Percentiles rank a stretch among this genome's conserved stretches.
Conservation (phyloP, 2,113 vertebrate genomes). For the Daphoenositta chrysoptera region DNA sequence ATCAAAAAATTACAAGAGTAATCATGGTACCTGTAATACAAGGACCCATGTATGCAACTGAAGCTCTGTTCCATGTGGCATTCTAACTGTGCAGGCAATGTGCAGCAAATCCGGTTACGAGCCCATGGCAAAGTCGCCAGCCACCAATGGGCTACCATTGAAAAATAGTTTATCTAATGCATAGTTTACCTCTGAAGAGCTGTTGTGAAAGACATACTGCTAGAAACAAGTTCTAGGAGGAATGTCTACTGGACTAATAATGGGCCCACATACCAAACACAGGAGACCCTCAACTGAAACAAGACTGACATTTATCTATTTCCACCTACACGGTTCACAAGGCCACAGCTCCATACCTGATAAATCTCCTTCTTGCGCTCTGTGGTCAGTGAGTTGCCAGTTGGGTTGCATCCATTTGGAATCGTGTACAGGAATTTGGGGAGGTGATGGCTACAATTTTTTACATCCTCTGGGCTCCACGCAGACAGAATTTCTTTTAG, state of each 20-base stretch:
- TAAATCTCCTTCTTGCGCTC: constrained; percentile 89
- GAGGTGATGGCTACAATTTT: constrained; percentile 46
- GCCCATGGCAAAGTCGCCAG: not conserved
- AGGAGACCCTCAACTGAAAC: not conserved
- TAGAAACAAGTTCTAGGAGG: not conserved
- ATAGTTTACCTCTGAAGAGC: not conserved
- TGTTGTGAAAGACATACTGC: not conserved
- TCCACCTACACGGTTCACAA: not conserved
- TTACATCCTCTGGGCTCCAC: constrained; percentile 83
- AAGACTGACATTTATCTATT: not conserved
- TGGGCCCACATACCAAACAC: not conserved
- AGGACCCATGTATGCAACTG: not conserved
- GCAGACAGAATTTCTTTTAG: constrained; percentile 80
- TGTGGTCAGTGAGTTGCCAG: constrained; percentile 83
- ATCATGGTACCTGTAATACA: not conserved
- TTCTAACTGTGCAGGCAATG: not conserved
- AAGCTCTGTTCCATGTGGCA: not conserved
- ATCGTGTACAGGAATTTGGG: constrained; percentile 91
- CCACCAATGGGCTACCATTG: not conserved
- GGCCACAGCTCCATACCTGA: constrained; percentile 69
- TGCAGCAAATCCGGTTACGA: not conserved
- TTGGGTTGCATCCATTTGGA: constrained; percentile 93
- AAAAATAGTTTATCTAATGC: not conserved
- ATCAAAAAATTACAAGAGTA: not conserved
- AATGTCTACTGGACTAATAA: not conserved